Percentiles rank a stretch among this genome's conserved stretches.
Evolutionary conservation across 2,797 vertebrate genomes (phyloP).

Genomic region (Psittacula derbiana): DNA sequence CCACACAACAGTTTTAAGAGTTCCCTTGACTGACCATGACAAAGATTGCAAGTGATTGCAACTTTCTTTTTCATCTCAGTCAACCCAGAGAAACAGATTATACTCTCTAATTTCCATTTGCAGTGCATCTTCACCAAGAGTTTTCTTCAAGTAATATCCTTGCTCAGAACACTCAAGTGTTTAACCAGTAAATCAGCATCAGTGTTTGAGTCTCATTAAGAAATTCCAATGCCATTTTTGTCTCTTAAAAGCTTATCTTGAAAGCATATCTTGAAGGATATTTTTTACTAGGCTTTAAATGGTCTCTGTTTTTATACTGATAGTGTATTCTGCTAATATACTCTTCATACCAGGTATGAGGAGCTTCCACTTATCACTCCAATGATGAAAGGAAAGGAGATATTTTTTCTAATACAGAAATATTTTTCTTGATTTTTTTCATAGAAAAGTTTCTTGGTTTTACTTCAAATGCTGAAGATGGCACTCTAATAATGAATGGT

Average conservation of each 20-base stretch:
- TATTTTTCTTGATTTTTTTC: not conserved
- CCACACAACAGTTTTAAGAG: not conserved
- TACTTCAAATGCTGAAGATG: slow-evolving; percentile 20
- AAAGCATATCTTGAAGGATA: not conserved
- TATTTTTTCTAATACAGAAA: not conserved
- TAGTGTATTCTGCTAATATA: not conserved
- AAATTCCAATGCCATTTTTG: not conserved
- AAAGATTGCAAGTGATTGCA: not conserved
- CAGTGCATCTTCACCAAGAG: not conserved
- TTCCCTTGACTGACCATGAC: not conserved
- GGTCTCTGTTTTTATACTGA: not conserved
- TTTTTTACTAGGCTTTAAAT: not conserved
- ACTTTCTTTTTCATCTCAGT: not conserved
- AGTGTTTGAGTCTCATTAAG: not conserved
- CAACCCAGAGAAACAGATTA: not conserved
- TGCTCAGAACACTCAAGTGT: not conserved
- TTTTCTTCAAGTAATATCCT: not conserved
- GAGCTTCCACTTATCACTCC: not conserved
- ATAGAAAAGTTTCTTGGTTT: not conserved
- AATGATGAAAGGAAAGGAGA: not conserved
- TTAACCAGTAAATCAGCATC: not conserved
- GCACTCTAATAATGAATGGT: not conserved
- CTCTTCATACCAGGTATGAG: not conserved
- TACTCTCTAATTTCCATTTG: not conserved
- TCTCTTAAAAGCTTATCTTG: not conserved